These are phyloP conservation scores for Phengaris alcon DNA, from an alignment of 2,888 invertebrate genomes.

Conservation along the genomic window DNA sequence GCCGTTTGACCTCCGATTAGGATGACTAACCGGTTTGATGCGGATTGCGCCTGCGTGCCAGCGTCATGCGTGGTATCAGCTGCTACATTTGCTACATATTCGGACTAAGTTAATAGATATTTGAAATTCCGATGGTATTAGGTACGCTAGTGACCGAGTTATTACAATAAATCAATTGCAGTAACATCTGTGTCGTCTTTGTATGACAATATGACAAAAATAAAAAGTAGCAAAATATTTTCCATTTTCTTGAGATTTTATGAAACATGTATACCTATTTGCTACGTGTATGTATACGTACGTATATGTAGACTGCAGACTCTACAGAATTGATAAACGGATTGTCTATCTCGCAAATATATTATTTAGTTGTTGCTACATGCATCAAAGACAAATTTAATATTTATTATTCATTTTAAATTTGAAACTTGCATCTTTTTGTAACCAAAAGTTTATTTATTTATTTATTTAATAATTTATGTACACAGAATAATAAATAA, in stretches of 20 bases:
- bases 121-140: constrained; percentile 1
- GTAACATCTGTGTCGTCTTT: background rate
- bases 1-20: constrained; percentile 16
- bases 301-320: background rate
- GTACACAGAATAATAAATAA: no score
- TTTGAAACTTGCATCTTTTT: background rate
- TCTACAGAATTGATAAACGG: background rate
- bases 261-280: background rate
- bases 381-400: background rate
- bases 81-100: constrained; percentile 2
- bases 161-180: background rate
- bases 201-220: background rate
- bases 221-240: background rate
- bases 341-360: background rate
- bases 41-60: constrained; percentile 13
- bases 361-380: background rate
- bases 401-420: background rate
- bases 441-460: background rate
- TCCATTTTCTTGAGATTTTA: background rate
- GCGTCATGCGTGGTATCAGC: constrained; percentile 11
- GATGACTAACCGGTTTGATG: constrained; percentile 8
- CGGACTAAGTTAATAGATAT: background rate
- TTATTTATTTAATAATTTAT: no score
- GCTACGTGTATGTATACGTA: no score
- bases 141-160: background rate